Evolutionary conservation across 2,888 invertebrate species (phyloP), one percentile per base, ranked within the genome.

Genomic region (Pseudeuparius sepicola): DNA sequence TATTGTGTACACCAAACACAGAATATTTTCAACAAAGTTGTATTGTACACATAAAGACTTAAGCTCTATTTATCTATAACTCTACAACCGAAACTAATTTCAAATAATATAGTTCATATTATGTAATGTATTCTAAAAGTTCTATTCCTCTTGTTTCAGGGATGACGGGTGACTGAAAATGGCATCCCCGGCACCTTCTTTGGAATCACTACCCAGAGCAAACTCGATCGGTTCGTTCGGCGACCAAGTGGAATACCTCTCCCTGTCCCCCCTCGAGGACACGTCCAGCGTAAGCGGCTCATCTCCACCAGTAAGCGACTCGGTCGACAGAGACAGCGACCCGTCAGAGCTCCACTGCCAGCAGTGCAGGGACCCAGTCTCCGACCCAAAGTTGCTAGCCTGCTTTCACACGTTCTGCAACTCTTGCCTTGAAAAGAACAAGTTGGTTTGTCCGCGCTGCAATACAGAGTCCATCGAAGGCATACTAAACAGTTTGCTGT

Each of bases 111-210:
- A n/a, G n/a, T n/a, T n/a, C n/a, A n/a, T n/a, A n/a, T n/a, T n/a
- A n/a, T n/a, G n/a, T n/a, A n/a, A n/a, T n/a, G n/a, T n/a, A n/a
- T n/a, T n/a, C n/a, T n/a, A n/a, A n/a, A n/a, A n/a, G n/a, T n/a
- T n/a, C n/a, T 20, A n/a, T 54, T 55, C 61, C 55, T 57, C 48
- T 67, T 67, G 65, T 77, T 74, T 20, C 74, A 81, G 81, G 80
- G 79, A 81, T 81, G 81, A 79, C 74, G 80, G 79, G 78, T 77
- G 78, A 79, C 71, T 82, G 79, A 85, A 83, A 76, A 87, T 88
- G 88, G 88, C 86, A 75, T 86, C 88, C 69, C 75, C 75, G 59
- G 87, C 88, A 70, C 87, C 87, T 68, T 89, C 88, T 67, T 73
- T 88, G 71, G 89, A 88, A 73, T 89, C 88, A 69, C 73, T 84